Evolutionary conservation across 2,888 invertebrate species (phyloP).

Genomic region (Ichneumoninae sp.): DNA sequence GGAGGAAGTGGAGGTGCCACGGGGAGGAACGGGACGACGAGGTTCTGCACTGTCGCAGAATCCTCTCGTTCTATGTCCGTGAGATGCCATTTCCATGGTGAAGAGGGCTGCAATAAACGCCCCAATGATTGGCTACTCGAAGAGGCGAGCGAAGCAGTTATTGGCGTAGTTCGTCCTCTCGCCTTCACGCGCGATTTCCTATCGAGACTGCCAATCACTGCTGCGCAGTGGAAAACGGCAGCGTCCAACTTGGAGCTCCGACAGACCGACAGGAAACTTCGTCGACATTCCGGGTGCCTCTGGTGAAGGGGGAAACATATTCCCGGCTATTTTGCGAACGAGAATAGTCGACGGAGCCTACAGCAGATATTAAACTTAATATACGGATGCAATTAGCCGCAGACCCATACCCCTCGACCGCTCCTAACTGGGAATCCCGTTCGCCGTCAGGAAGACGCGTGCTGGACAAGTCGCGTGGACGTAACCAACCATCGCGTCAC

Average conservation of each 20-base stretch:
- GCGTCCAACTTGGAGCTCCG: not conserved
- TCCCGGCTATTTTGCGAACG: constrained; percentile 20
- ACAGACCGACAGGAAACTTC: constrained; percentile 74
- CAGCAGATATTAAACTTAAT: constrained; percentile 82
- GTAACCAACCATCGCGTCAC: constrained; percentile 34
- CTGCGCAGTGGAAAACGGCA: not conserved
- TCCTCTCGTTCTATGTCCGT: not conserved
- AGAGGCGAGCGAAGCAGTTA: not conserved
- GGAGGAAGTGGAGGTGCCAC: constrained; percentile 11
- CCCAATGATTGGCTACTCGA: constrained; percentile 1
- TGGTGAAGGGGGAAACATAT: constrained; percentile 51
- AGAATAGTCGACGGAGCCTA: constrained; percentile 67
- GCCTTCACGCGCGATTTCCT: not conserved
- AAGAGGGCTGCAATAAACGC: not conserved
- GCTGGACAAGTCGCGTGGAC: constrained; percentile 36
- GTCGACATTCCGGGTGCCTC: constrained; percentile 75
- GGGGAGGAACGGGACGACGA: constrained; percentile 20
- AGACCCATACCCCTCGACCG: constrained; percentile 69
- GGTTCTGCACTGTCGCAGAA: not conserved
- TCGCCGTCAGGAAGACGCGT: constrained; percentile 8
- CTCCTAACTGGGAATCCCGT: constrained; percentile 30
- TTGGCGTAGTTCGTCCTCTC: not conserved
- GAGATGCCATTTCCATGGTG: constrained; percentile 12
- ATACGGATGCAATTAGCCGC: constrained; percentile 82
- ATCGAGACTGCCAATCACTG: not conserved